Evolutionary conservation across 2,888 invertebrate species (phyloP), one percentile per base, ranked within the genome.

Genomic region (Coremacera marginata): DNA sequence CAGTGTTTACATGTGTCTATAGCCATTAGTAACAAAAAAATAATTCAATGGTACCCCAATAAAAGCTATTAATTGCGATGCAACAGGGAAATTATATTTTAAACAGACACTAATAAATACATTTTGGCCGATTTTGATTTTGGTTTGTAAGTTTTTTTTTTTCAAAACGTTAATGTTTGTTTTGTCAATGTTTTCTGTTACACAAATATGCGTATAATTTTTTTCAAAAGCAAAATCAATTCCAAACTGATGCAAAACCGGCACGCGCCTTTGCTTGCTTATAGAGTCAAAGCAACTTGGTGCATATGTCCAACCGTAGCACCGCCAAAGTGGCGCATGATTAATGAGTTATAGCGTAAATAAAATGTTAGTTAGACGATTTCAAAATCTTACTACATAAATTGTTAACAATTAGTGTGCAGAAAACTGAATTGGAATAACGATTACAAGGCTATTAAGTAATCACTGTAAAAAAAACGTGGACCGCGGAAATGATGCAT

Each of bases 371-470:
- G 37, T 37, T 1, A 44, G 44, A 25, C 62, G 34, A 65, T 65
- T 65, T 65, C 63, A 34, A 65, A 65, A 65, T 16, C 31, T 65
- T 34, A 37, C 19, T 65, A 65, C 31, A 65, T 34, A 65, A 65
- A 65, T 65, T 34, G 34, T 34, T 34, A 34, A 16, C 34, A 31
- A 65, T 65, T 65, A 65, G 63, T 65, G 63, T 31, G 63, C 63
- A 65, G 63, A 27, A 65, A 65, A 31, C n/a, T 34, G 19, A 65
- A 31, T 34, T 19, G 63, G 31, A 37, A 19, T 34, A 65, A 37
- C 37, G 9, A n/a, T 19, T 65, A 55, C 55, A 19, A 55, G 16
- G n/a, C 63, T 34, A 9, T 16, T 34, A 34, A 16, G 37, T 31
- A 14, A 65, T 65, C 25, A 27, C 60, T 60, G 60, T 4, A 22